Evolutionary conservation across 2,113 vertebrate genomes (phyloP), one percentile per base, ranked within the genome.

Genomic region (Fregetta grallaria): DNA sequence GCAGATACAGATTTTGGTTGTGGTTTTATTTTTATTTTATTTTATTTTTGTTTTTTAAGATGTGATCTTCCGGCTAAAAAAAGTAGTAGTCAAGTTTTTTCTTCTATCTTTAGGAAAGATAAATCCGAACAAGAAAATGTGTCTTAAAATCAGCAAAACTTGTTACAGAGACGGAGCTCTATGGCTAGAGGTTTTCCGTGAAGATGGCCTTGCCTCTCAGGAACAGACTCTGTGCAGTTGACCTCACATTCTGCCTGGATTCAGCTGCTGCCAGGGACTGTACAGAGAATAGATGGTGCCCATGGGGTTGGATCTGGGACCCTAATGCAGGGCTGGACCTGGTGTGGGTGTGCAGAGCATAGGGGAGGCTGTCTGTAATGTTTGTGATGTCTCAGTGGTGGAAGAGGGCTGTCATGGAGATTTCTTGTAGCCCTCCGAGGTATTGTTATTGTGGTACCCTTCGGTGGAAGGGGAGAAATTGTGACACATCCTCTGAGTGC

Each of bases 351-450:
- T 55, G 50, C 53, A 79, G 87, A 81, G 36, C 21, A 6, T 1
- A 11, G 21, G 25, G 14, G 38, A 71, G 13, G 29, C 18, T 26
- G 4, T 40, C 29, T 1, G 0, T 27, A 2, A 36, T 1, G 9
- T 40, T 47, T 45, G 29, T 38, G 72, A 10, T n/a, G 10, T 16
- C 27, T 86, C 9, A 1, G 4, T 4, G 36, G 30, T 16, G 47
- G 13, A 42, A n/a, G 8, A 52, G 23, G n/a, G 5, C n/a, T 75
- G 26, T 10, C 2, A 3, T 2, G 30, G 23, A 58, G 20, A 25
- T 52, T n/a, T 8, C 6, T 7, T 44, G 30, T 13, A 32, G 42
- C 74, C 38, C 34, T 67, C 1, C 0, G n/a, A 47, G 50, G 32
- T n/a, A 12, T 14, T 21, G 9, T 14, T 52, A 3, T 26, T 38